Conservation (phyloP, 53 echinoderm and acorn worm species). For the Arbacia lixula region DNA sequence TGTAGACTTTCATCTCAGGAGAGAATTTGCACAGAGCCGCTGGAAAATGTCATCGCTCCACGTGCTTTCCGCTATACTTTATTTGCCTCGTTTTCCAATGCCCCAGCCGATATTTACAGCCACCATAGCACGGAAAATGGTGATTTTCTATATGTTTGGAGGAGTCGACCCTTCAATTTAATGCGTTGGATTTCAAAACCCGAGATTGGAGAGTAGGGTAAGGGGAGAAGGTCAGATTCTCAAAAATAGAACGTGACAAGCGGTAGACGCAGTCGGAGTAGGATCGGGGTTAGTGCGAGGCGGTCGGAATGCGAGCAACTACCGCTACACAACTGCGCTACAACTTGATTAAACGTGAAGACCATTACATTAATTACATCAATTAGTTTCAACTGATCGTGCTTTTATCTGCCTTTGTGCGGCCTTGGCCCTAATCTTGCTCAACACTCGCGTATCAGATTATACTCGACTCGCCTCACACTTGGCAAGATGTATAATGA, state of each 20-base stretch:
- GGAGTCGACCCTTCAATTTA: slow-evolving; percentile 33
- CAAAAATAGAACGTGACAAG: slow-evolving; percentile 13
- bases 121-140: slow-evolving; percentile 28
- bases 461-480: background rate
- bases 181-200: slow-evolving; percentile 7
- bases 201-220: slow-evolving; percentile 20
- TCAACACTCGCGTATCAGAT: slow-evolving; percentile 9
- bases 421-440: slow-evolving; percentile 1
- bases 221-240: slow-evolving; percentile 33
- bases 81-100: slow-evolving; percentile 13
- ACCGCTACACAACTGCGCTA: background rate
- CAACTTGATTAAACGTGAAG: slow-evolving; percentile 15
- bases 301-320: background rate
- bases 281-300: background rate
- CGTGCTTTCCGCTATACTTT: slow-evolving; percentile 51
- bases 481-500: slow-evolving; percentile 1
- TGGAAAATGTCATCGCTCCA: slow-evolving; percentile 44
- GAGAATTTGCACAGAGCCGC: slow-evolving; percentile 32
- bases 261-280: background rate
- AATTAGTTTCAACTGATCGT: slow-evolving; percentile 29
- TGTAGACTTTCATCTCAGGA: slow-evolving; percentile 45
- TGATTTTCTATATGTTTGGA: slow-evolving; percentile 16
- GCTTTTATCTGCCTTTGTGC: background rate
- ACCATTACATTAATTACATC: slow-evolving; percentile 19
- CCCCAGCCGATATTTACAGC: slow-evolving; percentile 26